Evolutionary conservation across 2,797 vertebrate species (phyloP).

Genomic region (Pseudocheirus occidentalis): DNA sequence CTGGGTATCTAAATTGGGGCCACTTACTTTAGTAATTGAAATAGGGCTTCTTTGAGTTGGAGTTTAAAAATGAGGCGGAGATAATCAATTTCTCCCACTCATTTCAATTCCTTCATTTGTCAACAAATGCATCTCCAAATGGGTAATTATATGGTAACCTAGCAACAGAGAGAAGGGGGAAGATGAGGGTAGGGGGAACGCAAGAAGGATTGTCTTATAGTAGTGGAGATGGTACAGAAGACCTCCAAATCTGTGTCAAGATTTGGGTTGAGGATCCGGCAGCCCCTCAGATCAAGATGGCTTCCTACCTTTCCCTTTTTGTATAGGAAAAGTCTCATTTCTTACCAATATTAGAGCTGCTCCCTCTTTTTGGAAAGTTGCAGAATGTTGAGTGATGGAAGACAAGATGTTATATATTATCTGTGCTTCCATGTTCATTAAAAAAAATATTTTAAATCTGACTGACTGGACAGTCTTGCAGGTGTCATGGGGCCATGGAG

Average conservation of each 20-base stretch:
- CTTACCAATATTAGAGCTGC: neutral
- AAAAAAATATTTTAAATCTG: too few species aligned
- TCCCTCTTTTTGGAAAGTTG: neutral
- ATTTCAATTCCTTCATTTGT: neutral
- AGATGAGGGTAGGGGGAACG: neutral
- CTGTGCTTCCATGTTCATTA: neutral
- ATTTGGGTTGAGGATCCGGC: neutral
- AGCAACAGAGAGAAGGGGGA: neutral
- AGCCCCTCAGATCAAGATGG: neutral
- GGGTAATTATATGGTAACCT: neutral
- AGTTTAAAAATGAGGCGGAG: neutral
- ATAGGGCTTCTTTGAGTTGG: neutral
- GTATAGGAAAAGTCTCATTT: neutral
- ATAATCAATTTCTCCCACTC: neutral
- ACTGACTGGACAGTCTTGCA: neutral
- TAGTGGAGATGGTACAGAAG: neutral
- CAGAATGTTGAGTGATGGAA: neutral
- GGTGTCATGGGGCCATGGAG: neutral
- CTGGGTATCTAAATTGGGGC: neutral
- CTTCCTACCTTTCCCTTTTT: neutral
- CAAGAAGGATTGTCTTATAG: neutral
- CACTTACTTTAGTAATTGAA: neutral
- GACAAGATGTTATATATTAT: neutral
- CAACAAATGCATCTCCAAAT: neutral
- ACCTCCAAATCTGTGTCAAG: neutral